phyloP scores from a whole-genome alignment of 2,888 invertebrate species.

The Tipula helvola region DNA sequence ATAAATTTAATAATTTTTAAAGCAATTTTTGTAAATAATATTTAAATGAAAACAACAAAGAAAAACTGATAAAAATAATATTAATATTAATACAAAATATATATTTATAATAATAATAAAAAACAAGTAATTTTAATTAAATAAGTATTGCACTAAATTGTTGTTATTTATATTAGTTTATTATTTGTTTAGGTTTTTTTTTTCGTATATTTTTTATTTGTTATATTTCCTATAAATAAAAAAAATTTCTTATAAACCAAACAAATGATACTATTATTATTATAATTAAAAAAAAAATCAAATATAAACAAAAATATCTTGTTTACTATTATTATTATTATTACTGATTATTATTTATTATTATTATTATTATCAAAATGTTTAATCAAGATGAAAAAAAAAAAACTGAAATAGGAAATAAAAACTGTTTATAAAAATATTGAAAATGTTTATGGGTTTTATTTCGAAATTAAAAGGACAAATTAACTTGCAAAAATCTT shows the following conservation, averaged over 20 bases:
- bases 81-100: conserved; percentile 14
- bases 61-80: conserved; percentile 18
- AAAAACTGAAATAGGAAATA: neutral
- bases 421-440: conserved; percentile 4
- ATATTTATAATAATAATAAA: conserved; percentile 16
- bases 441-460: neutral
- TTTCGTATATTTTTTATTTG: neutral
- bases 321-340: neutral
- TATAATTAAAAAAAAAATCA: neutral
- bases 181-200: neutral
- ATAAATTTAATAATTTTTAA: neutral
- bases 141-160: conserved; percentile 17
- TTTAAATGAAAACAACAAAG: conserved; percentile 13
- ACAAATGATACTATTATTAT: neutral
- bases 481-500: too few relatives aligned
- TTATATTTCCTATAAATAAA: neutral
- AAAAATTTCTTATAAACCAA: neutral
- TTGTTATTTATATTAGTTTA: conserved; percentile 5
- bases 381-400: neutral
- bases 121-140: conserved; percentile 18
- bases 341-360: neutral
- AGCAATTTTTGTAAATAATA: conserved; percentile 19
- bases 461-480: neutral
- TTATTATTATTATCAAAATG: neutral
- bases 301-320: neutral